These are phyloP conservation scores for Pyrocephalus nanus DNA, from an alignment of 2,797 vertebrate species.

Conservation along the genomic window DNA sequence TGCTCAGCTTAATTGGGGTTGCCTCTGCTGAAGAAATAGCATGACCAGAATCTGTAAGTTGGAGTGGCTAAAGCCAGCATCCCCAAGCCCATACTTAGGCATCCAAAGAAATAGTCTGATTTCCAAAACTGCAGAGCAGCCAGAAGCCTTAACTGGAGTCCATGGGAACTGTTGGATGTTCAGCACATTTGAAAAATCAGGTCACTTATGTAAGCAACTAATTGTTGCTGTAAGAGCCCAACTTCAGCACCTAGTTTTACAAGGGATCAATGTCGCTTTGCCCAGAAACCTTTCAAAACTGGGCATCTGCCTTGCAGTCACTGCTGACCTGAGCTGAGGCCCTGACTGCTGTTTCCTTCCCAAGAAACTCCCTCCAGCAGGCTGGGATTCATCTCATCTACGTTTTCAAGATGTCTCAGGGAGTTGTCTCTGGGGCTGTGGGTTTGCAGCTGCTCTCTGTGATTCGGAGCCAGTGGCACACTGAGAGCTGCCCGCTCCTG, in stretches of 20 bases:
- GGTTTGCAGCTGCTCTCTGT: neutral
- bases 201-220: constrained; percentile 51
- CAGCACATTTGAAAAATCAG: constrained; percentile 35
- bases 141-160: constrained; percentile 32
- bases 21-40: neutral
- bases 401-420: rapidly evolving
- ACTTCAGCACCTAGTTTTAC: constrained; percentile 2
- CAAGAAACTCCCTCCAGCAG: rapidly evolving
- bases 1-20: neutral
- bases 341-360: neutral
- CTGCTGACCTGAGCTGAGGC: neutral
- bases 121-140: constrained; percentile 40
- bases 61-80: neutral
- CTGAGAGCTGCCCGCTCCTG: rapidly evolving
- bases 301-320: neutral
- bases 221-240: neutral
- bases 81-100: neutral
- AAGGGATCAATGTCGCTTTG: neutral
- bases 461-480: neutral
- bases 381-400: neutral
- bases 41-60: neutral
- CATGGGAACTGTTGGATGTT: constrained; percentile 25
- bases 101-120: constrained; percentile 29
- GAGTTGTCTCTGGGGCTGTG: rapidly evolving
- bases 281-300: neutral